Evolutionary conservation across 2,888 invertebrate genomes (phyloP).

Genomic region (Mythimna vitellina): DNA sequence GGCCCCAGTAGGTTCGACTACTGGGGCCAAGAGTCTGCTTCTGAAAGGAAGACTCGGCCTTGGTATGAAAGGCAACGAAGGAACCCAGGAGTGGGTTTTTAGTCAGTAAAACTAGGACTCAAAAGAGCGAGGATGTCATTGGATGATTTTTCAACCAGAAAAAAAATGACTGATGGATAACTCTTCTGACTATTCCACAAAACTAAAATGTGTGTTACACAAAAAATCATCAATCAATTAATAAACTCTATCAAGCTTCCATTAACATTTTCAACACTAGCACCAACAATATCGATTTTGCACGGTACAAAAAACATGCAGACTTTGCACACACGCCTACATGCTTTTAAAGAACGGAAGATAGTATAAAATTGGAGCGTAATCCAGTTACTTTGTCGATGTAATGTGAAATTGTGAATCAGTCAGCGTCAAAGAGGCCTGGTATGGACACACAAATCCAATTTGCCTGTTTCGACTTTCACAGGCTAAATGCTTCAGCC

Average conservation of each 20-base stretch:
- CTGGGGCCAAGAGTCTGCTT: no score
- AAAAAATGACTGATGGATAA: not conserved
- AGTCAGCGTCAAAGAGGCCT: slow-evolving; percentile 82
- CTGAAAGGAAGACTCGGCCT: no score
- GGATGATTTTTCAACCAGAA: no score
- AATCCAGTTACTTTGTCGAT: slow-evolving; percentile 84
- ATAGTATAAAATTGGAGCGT: slow-evolving; percentile 81
- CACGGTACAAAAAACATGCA: slow-evolving; percentile 46
- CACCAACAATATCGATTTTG: slow-evolving; percentile 33
- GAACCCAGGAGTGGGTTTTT: no score
- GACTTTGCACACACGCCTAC: slow-evolving; percentile 44
- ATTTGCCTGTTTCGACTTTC: slow-evolving; percentile 88
- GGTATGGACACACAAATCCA: slow-evolving; percentile 84
- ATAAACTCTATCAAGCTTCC: slow-evolving; percentile 5
- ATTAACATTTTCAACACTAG: slow-evolving; percentile 17
- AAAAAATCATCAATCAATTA: slow-evolving; percentile 24
- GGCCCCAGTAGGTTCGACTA: no score
- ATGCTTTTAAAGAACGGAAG: slow-evolving; percentile 66
- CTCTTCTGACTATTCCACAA: not conserved
- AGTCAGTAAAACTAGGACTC: no score
- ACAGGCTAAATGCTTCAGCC: slow-evolving; percentile 84
- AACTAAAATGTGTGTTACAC: not conserved
- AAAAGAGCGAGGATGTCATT: no score
- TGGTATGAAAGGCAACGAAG: no score
- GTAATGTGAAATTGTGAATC: slow-evolving; percentile 86